Evolutionary conservation across 2,113 vertebrate genomes (phyloP).

Genomic region (Rhadina sibilatrix): DNA sequence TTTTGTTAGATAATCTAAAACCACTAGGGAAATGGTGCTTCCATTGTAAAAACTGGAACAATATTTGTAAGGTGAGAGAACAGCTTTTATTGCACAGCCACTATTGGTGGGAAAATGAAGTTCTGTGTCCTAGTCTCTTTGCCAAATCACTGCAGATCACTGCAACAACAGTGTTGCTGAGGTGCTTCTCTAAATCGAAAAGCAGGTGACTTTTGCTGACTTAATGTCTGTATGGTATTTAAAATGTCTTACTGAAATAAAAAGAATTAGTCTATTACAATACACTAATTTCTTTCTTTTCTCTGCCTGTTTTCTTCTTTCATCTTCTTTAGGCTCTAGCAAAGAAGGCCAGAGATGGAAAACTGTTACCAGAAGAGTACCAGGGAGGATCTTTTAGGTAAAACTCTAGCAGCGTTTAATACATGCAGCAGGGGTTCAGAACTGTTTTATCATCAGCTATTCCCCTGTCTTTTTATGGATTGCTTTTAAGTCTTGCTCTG

Average conservation of each 20-base stretch:
- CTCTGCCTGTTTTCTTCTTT: not conserved
- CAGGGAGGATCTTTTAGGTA: conserved; percentile 98
- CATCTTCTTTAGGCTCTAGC: conserved; percentile 78
- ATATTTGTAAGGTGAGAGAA: not conserved
- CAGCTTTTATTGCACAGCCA: not conserved
- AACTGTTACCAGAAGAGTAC: conserved; percentile 93
- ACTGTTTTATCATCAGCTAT: not conserved
- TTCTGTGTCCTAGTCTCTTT: not conserved
- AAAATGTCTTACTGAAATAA: not conserved
- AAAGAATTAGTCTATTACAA: not conserved
- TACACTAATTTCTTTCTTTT: not conserved
- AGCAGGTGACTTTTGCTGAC: not conserved
- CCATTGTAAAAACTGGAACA: not conserved
- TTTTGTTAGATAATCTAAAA: not conserved
- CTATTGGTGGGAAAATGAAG: not conserved
- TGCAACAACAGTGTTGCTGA: not conserved
- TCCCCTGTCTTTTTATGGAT: not conserved
- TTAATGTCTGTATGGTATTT: not conserved
- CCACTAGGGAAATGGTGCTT: not conserved
- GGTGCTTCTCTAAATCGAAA: not conserved
- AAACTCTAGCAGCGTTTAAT: not conserved
- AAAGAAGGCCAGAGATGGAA: conserved; percentile 93
- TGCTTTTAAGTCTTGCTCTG: not conserved
- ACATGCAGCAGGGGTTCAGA: not conserved
- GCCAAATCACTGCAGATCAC: not conserved